Evolutionary conservation across 2,797 vertebrate genomes (phyloP).

Genomic region (Bovichtus variegatus): DNA sequence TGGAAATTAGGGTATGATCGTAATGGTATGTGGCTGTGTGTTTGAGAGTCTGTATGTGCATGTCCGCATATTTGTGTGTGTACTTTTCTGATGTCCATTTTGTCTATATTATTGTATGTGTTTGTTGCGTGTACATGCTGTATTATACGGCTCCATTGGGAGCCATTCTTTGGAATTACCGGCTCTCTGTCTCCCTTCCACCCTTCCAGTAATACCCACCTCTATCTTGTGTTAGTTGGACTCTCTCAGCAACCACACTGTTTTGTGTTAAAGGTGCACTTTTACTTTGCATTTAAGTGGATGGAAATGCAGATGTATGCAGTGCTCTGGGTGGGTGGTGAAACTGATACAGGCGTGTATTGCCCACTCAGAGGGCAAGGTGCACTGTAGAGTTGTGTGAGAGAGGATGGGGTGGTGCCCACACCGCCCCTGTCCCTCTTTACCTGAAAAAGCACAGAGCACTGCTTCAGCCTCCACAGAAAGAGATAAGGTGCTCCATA

Average conservation of each 20-base stretch:
- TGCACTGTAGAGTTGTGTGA: constrained; percentile 76
- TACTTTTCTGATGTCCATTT: constrained; percentile 60
- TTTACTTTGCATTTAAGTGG: constrained; percentile 87
- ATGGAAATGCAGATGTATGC: constrained; percentile 85
- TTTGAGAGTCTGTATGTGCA: constrained; percentile 7
- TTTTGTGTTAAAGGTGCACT: constrained; percentile 86
- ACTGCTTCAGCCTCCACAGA: constrained; percentile 81
- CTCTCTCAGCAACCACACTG: constrained; percentile 80
- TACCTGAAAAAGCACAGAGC: constrained; percentile 82
- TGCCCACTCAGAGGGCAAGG: constrained; percentile 84
- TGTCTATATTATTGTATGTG: constrained; percentile 66
- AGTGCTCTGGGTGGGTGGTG: constrained; percentile 84
- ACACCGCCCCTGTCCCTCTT: constrained; percentile 82
- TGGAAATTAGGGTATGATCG: constrained; percentile 82
- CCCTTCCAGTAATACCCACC: constrained; percentile 81
- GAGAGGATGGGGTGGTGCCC: constrained; percentile 82
- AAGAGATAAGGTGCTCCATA: constrained; percentile 71
- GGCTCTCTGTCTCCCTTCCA: constrained; percentile 79
- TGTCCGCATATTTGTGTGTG: constrained; percentile 39
- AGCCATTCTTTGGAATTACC: constrained; percentile 81
- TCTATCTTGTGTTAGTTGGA: constrained; percentile 78
- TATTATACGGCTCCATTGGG: constrained; percentile 75
- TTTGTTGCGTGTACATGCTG: constrained; percentile 64
- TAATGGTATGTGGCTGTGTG: constrained; percentile 70
- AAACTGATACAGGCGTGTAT: constrained; percentile 83